Evolutionary conservation across 2,888 invertebrate genomes (phyloP).

Genomic region (Lochmaea crataegi): DNA sequence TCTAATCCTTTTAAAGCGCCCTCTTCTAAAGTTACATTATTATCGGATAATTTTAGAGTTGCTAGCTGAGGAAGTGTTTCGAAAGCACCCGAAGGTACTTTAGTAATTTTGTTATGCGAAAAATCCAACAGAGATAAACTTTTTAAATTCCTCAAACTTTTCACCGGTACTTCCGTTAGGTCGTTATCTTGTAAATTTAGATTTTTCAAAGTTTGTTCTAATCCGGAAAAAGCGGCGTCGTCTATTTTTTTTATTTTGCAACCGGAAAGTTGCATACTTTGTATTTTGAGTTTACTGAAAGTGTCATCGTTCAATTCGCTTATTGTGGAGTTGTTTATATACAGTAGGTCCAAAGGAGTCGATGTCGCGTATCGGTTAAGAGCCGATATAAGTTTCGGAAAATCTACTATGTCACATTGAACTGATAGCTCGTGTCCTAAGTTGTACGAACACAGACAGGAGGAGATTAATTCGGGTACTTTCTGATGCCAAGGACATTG

Average conservation of each 20-base stretch:
- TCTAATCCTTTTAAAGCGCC: slow-evolving; percentile 85
- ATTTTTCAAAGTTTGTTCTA: slow-evolving; percentile 83
- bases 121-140: slow-evolving; percentile 85
- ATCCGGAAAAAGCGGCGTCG: slow-evolving; percentile 82
- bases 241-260: slow-evolving; percentile 80
- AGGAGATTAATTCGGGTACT: slow-evolving; percentile 79
- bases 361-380: slow-evolving; percentile 76
- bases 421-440: slow-evolving; percentile 86
- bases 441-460: slow-evolving; percentile 90
- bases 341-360: slow-evolving; percentile 83
- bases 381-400: slow-evolving; percentile 78
- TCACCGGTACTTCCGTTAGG: slow-evolving; percentile 81
- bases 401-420: slow-evolving; percentile 91
- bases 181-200: slow-evolving; percentile 88
- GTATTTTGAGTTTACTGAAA: slow-evolving; percentile 77
- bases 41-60: slow-evolving; percentile 88
- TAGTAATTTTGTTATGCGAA: slow-evolving; percentile 81
- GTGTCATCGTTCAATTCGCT: slow-evolving; percentile 74
- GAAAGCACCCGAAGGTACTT: slow-evolving; percentile 82
- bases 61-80: slow-evolving; percentile 77
- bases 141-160: slow-evolving; percentile 74
- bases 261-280: slow-evolving; percentile 87
- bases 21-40: slow-evolving; percentile 80
- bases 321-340: slow-evolving; percentile 89
- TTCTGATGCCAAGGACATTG: slow-evolving; percentile 90